Conservation (phyloP, 2,113 vertebrate genomes). For the Trematocara variabile region DNA sequence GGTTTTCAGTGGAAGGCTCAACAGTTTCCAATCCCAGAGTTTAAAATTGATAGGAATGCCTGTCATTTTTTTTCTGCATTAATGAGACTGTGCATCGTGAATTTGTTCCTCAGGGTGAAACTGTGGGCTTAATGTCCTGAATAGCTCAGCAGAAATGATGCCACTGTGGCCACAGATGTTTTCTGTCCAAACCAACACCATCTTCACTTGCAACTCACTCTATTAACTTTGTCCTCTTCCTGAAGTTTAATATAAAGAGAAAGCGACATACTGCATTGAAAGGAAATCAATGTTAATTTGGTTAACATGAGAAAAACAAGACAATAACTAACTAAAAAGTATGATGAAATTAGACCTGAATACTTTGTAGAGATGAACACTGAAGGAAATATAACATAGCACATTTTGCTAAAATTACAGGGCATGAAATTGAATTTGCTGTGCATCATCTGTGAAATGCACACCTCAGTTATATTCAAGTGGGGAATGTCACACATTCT, state of each 20-base stretch:
- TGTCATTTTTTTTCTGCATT: neutral
- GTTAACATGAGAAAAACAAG: neutral
- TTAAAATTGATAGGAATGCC: neutral
- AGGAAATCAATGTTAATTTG: neutral
- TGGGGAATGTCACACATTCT: neutral
- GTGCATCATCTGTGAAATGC: neutral
- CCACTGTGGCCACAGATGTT: neutral
- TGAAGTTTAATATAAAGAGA: neutral
- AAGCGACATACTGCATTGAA: neutral
- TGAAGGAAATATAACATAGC: neutral
- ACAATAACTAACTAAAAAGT: neutral
- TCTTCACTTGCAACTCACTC: neutral
- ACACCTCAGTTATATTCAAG: neutral
- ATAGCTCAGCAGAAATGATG: neutral
- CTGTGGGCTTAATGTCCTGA: neutral
- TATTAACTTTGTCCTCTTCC: neutral
- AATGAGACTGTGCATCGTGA: neutral
- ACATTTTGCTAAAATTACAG: neutral
- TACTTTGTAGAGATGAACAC: neutral
- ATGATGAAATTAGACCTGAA: neutral
- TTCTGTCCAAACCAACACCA: neutral
- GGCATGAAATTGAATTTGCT: neutral
- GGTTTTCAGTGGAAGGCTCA: neutral
- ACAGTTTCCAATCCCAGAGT: neutral
- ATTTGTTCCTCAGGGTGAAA: neutral